Percentiles rank a stretch among this genome's conserved stretches.
These are phyloP conservation scores for Podarcis raffonei DNA, from an alignment of 2,113 vertebrate species.

Conservation along the genomic window DNA sequence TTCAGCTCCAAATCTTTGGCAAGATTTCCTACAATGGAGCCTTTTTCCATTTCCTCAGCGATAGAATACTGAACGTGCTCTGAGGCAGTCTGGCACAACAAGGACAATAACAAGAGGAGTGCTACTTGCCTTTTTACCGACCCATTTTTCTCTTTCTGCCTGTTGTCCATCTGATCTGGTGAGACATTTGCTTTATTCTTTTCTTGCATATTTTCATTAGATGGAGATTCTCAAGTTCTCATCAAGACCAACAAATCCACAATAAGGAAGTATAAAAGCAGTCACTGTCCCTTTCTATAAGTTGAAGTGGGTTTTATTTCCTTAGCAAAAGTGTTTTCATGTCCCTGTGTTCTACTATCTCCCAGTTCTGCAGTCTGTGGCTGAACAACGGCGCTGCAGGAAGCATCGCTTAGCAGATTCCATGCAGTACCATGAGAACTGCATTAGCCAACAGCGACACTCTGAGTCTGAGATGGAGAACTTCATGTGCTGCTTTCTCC, in stretches of 20 bases:
- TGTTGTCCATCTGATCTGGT: background rate
- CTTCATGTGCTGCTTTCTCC: background rate
- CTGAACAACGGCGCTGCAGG: background rate
- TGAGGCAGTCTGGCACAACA: conserved; percentile 43
- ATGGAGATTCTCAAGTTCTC: background rate
- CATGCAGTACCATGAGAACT: background rate
- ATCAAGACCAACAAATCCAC: background rate
- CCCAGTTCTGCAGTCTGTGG: background rate
- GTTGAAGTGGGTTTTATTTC: background rate
- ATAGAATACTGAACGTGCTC: conserved; percentile 79
- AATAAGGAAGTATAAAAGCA: background rate
- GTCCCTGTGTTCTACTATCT: background rate
- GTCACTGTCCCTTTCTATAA: background rate
- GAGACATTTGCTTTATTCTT: background rate
- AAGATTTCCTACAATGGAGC: conserved; percentile 77
- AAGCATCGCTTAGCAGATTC: background rate
- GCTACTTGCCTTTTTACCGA: conserved; percentile 52
- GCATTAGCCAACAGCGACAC: conserved; percentile 16
- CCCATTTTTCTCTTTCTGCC: background rate
- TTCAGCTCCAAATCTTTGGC: conserved; percentile 79
- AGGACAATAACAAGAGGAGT: conserved; percentile 55
- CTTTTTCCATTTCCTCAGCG: conserved; percentile 78
- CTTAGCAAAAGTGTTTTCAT: background rate
- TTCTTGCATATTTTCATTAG: background rate
- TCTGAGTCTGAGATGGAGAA: background rate